Conservation (phyloP, 2,113 vertebrate species). For the Archocentrus centrarchus region DNA sequence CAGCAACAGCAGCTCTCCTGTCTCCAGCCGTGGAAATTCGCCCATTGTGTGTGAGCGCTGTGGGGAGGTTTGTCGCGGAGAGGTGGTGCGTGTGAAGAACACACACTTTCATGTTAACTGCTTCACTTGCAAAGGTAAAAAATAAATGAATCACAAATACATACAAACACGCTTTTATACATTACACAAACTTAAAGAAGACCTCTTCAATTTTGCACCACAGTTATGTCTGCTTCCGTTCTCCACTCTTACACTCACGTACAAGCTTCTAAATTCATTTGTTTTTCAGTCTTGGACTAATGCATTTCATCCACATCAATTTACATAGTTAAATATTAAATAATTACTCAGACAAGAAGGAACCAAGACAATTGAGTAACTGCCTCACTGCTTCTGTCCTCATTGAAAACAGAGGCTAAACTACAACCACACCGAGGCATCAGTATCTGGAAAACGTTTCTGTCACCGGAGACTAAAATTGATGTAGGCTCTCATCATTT, state of each 20-base stretch:
- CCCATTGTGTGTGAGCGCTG: conserved; percentile 71
- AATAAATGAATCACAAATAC: background rate
- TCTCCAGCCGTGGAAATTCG: conserved; percentile 46
- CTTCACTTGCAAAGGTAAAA: conserved; percentile 78
- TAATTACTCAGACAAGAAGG: conserved; percentile 58
- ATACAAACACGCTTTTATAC: conserved; percentile 3
- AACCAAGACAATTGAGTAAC: conserved; percentile 26
- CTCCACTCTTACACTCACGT: background rate
- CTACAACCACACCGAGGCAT: background rate
- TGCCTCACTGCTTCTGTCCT: background rate
- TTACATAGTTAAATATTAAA: conserved; percentile 61
- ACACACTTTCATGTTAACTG: conserved; percentile 74
- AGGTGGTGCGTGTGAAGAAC: conserved; percentile 76
- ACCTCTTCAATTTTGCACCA: background rate
- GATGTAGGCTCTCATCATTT: background rate
- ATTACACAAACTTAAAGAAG: background rate
- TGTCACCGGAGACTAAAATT: background rate
- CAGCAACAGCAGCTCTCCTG: conserved; percentile 62
- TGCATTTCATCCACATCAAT: conserved; percentile 41
- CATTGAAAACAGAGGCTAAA: conserved; percentile 8
- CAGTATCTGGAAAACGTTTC: background rate
- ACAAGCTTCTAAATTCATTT: conserved; percentile 2
- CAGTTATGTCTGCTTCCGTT: background rate
- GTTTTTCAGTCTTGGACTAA: conserved; percentile 3
- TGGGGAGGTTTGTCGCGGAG: conserved; percentile 68